Percentiles rank a stretch among this genome's conserved stretches.
These are phyloP conservation scores for Epinotia nisella DNA, from an alignment of 2,888 invertebrate species.

Conservation along the genomic window DNA sequence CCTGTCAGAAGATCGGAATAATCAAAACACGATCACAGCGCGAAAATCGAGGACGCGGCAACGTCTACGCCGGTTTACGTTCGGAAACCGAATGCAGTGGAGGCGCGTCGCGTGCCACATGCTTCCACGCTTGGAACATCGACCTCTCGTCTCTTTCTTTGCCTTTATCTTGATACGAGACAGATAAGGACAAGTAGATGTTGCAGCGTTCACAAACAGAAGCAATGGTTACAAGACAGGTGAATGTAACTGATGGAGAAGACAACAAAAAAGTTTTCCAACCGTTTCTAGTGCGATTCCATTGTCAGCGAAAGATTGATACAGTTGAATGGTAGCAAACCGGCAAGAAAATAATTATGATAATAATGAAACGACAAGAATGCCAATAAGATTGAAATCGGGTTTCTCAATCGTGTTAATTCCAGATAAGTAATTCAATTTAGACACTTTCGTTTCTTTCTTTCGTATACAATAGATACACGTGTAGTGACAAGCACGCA, in stretches of 20 bases:
- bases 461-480: not conserved
- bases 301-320: slow-evolving; percentile 59
- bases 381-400: slow-evolving; percentile 38
- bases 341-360: slow-evolving; percentile 49
- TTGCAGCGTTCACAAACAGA: slow-evolving; percentile 56
- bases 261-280: slow-evolving; percentile 75
- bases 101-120: slow-evolving; percentile 75
- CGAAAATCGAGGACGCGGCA: slow-evolving; percentile 58
- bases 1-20: slow-evolving; percentile 38
- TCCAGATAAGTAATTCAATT: slow-evolving; percentile 40
- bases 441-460: slow-evolving; percentile 35
- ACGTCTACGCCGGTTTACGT: slow-evolving; percentile 69
- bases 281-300: slow-evolving; percentile 72
- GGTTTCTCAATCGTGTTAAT: slow-evolving; percentile 40
- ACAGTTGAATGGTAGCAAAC: slow-evolving; percentile 42
- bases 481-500: not conserved
- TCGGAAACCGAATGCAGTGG: slow-evolving; percentile 80
- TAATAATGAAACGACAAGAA: slow-evolving; percentile 55
- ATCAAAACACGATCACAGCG: slow-evolving; percentile 74
- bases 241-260: slow-evolving; percentile 75
- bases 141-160: slow-evolving; percentile 73
- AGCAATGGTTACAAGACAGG: slow-evolving; percentile 71
- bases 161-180: slow-evolving; percentile 52
- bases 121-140: slow-evolving; percentile 63
- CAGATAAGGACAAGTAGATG: slow-evolving; percentile 71